Evolutionary conservation across 23 tunicate species (phyloP).

Genomic region (Ascidia mentula): DNA sequence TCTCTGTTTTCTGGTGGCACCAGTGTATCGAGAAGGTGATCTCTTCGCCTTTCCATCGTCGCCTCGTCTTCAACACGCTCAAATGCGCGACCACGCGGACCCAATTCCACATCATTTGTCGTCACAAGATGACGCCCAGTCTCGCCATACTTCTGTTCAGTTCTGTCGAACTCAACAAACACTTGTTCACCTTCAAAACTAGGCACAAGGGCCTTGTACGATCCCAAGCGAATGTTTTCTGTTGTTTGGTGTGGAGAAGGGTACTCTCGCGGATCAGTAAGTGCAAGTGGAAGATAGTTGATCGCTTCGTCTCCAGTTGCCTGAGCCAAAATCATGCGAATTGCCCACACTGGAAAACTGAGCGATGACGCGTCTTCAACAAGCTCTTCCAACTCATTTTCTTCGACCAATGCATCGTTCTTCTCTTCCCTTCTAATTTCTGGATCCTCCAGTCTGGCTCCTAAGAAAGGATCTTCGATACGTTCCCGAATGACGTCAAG

Average conservation of each 20-base stretch:
- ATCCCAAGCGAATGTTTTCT: background rate
- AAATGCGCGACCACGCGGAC: slow-evolving; percentile 1
- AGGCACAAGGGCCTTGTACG: background rate
- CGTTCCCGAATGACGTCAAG: background rate
- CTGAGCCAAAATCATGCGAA: background rate
- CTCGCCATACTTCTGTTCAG: background rate
- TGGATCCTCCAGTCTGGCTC: background rate
- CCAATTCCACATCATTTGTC: background rate
- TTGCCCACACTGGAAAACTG: background rate
- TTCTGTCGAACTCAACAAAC: background rate
- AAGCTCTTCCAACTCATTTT: background rate
- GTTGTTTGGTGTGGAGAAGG: background rate
- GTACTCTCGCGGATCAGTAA: background rate
- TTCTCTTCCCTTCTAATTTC: background rate
- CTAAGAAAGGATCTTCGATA: background rate
- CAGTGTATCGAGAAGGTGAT: background rate
- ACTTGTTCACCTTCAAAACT: background rate
- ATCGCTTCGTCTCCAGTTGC: background rate
- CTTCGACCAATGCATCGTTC: background rate
- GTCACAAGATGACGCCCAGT: background rate
- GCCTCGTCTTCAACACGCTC: background rate
- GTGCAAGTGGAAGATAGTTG: background rate
- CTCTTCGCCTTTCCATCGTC: background rate
- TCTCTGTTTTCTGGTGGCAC: background rate
- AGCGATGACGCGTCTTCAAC: background rate